Conservation (phyloP, 64 coral and sea anemone species). For the Hydrozoanthus tunicans region DNA sequence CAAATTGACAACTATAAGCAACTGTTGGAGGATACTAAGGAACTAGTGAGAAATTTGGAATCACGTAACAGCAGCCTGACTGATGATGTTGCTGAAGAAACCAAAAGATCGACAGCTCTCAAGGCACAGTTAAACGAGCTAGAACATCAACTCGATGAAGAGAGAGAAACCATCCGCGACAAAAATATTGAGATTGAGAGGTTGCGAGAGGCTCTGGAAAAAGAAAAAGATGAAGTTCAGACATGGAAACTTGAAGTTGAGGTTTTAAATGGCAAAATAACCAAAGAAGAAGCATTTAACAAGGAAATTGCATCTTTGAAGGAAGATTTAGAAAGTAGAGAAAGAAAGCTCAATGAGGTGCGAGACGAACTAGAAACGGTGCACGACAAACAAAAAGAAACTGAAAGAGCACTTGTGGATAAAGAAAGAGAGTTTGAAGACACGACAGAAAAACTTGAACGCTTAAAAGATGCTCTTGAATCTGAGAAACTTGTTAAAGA, state of each 20-base stretch:
- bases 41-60: slow-evolving; percentile 75
- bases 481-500: slow-evolving; percentile 81
- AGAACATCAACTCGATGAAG: slow-evolving; percentile 61
- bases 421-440: slow-evolving; percentile 69
- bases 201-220: slow-evolving; percentile 32
- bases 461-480: slow-evolving; percentile 56
- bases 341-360: slow-evolving; percentile 5
- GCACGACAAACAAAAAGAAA: background rate
- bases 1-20: slow-evolving; percentile 59
- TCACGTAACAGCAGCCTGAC: slow-evolving; percentile 65
- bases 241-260: slow-evolving; percentile 37
- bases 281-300: slow-evolving; percentile 42
- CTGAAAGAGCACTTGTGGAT: slow-evolving; percentile 21
- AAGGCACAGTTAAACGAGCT: slow-evolving; percentile 55
- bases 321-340: slow-evolving; percentile 16
- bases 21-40: slow-evolving; percentile 72
- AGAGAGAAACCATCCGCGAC: slow-evolving; percentile 53
- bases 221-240: slow-evolving; percentile 60
- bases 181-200: slow-evolving; percentile 48
- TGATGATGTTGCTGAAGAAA: slow-evolving; percentile 66
- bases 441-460: slow-evolving; percentile 62
- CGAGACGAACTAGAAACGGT: slow-evolving; percentile 21
- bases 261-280: slow-evolving; percentile 50
- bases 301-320: slow-evolving; percentile 47
- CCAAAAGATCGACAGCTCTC: slow-evolving; percentile 51